A percentile compares a stretch with the other conserved stretches of the same genome.
Evolutionary conservation across 2,113 vertebrate species (phyloP).

Genomic region (Otocyon megalotis): DNA sequence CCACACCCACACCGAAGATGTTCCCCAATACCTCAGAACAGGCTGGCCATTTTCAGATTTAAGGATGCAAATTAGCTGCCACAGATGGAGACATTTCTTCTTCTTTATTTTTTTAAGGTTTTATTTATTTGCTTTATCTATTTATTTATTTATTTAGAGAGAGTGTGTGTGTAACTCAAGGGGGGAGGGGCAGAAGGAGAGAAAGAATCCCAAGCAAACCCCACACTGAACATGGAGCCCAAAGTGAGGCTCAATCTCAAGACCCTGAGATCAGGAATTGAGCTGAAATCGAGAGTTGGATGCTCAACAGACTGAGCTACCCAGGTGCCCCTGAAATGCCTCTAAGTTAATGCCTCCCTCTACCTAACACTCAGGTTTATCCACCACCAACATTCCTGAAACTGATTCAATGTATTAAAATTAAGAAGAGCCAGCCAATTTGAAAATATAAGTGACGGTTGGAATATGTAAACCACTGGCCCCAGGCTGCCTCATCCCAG

Average conservation of each 20-base stretch:
- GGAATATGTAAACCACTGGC: background rate
- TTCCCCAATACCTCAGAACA: background rate
- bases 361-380: background rate
- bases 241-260: background rate
- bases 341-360: background rate
- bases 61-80: background rate
- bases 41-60: background rate
- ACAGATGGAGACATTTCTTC: background rate
- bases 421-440: background rate
- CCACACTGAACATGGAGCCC: background rate
- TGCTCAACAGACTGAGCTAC: background rate
- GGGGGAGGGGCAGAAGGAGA: background rate
- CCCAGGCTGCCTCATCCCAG: background rate
- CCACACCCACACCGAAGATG: background rate
- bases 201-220: background rate
- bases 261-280: background rate
- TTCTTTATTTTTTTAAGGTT: background rate
- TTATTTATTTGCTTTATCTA: background rate
- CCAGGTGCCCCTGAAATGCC: background rate
- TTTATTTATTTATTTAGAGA: background rate
- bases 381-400: background rate
- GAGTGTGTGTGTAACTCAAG: background rate
- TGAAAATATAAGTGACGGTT: background rate
- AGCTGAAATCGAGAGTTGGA: background rate
- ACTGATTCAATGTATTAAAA: background rate